A percentile compares a stretch with the other conserved stretches of the same genome.
Evolutionary conservation across 1,140 invertebrate species (phyloP).

Genomic region (Solenopsis fugax): DNA sequence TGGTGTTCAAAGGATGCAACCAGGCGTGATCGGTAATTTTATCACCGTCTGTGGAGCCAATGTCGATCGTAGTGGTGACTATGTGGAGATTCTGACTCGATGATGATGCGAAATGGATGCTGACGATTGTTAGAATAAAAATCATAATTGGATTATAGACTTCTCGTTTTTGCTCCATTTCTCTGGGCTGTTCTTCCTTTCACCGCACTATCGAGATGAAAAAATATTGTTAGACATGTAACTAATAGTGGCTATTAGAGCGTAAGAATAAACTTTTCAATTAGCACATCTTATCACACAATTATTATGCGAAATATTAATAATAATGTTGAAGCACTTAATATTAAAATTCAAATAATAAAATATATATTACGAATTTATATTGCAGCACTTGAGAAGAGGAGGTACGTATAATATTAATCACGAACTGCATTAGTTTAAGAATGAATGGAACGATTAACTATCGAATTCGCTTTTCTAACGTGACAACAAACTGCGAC

Average conservation of each 20-base stretch:
- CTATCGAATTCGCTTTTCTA: not conserved
- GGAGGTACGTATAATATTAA: not conserved
- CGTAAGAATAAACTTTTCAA: not conserved
- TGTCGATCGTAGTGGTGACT: not conserved
- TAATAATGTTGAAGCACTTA: not conserved
- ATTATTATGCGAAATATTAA: conserved; percentile 4
- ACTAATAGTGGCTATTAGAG: not conserved
- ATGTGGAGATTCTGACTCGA: not conserved
- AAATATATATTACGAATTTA: conserved; percentile 7
- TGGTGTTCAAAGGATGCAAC: conserved; percentile 6
- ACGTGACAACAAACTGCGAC: not conserved
- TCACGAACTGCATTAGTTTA: not conserved
- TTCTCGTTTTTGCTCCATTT: conserved; percentile 28
- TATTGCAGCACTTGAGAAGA: not conserved
- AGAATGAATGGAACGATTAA: not conserved
- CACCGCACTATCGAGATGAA: not conserved
- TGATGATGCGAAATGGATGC: not conserved
- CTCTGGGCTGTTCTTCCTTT: conserved; percentile 8
- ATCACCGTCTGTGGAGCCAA: not conserved
- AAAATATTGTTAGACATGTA: not conserved
- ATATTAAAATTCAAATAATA: not conserved
- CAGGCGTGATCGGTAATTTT: not conserved
- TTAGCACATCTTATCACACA: conserved; percentile 4
- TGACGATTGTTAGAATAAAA: conserved; percentile 2
- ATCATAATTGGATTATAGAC: not conserved